Evolutionary conservation across 2,888 invertebrate genomes (phyloP).

Genomic region (Crocallis elinguaria): DNA sequence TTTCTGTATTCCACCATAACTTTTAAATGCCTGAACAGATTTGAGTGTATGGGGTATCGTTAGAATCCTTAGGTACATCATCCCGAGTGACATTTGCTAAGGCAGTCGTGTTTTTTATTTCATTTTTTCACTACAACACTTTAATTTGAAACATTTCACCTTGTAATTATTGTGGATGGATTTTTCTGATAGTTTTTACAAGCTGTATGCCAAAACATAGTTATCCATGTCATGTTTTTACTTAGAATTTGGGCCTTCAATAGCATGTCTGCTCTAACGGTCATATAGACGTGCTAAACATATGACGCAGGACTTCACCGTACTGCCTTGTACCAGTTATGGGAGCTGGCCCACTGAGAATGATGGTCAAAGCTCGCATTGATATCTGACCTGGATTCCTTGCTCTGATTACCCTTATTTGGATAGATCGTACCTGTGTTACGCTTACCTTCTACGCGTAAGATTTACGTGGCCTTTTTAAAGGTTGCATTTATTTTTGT

Average conservation of each 20-base stretch:
- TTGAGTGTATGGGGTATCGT: too few species aligned
- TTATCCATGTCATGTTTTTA: not conserved
- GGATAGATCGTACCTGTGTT: not conserved
- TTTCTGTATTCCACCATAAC: too few species aligned
- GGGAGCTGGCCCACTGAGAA: constrained; percentile 20
- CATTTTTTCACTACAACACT: too few species aligned
- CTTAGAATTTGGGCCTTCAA: constrained; percentile 2
- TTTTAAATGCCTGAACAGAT: too few species aligned
- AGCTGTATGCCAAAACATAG: not conserved
- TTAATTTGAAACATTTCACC: too few species aligned
- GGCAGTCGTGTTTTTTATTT: too few species aligned
- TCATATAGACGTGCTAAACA: constrained; percentile 23
- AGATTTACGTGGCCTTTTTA: not conserved
- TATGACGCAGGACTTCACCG: constrained; percentile 21
- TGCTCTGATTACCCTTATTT: constrained; percentile 5
- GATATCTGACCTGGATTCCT: constrained; percentile 1
- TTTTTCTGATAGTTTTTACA: too few species aligned
- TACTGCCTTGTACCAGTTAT: constrained; percentile 17
- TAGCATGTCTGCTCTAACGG: constrained; percentile 25
- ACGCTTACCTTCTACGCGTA: not conserved
- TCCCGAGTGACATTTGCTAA: too few species aligned
- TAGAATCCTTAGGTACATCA: too few species aligned
- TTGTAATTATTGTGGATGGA: too few species aligned
- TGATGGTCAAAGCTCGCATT: constrained; percentile 15
- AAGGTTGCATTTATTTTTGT: not conserved